Conservation (phyloP, 2,888 invertebrate genomes). For the Beris chalybata region DNA sequence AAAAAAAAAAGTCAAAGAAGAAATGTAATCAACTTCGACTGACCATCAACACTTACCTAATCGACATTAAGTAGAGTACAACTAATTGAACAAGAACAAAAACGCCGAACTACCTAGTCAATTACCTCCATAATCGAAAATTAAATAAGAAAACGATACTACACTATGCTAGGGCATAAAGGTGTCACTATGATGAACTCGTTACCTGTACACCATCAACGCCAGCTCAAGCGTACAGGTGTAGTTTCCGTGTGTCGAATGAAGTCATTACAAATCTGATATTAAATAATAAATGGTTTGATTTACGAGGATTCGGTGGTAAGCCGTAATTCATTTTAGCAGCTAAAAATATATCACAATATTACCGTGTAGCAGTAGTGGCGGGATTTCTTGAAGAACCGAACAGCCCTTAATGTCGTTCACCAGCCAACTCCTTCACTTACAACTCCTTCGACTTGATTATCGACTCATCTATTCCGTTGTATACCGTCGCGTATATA, state of each 20-base stretch:
- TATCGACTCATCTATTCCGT: too few relatives aligned
- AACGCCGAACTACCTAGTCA: slow-evolving; percentile 1
- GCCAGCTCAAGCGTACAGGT: slow-evolving; percentile 13
- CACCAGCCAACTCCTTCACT: too few relatives aligned
- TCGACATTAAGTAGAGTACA: too few relatives aligned
- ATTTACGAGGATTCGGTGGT: slow-evolving; percentile 38
- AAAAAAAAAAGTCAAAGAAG: too few relatives aligned
- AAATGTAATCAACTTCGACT: too few relatives aligned
- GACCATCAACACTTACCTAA: too few relatives aligned
- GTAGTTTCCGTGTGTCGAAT: slow-evolving; percentile 35
- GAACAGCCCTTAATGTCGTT: too few relatives aligned
- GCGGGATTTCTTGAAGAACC: too few relatives aligned
- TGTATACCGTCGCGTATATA: too few relatives aligned
- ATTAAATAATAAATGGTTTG: slow-evolving; percentile 39
- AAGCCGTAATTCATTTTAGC: slow-evolving; percentile 35
- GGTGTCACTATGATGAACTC: slow-evolving; percentile 37
- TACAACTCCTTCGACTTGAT: too few relatives aligned
- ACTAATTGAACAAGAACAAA: neutral
- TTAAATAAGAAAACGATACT: slow-evolving; percentile 22
- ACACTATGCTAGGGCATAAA: slow-evolving; percentile 10
- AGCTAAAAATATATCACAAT: slow-evolving; percentile 16
- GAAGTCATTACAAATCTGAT: slow-evolving; percentile 37
- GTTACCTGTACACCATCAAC: slow-evolving; percentile 18
- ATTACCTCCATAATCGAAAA: slow-evolving; percentile 14
- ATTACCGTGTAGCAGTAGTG: neutral